Evolutionary conservation across 1,140 invertebrate genomes (phyloP), one percentile per base, ranked within the genome.

Genomic region (Bombyx mandarina): DNA sequence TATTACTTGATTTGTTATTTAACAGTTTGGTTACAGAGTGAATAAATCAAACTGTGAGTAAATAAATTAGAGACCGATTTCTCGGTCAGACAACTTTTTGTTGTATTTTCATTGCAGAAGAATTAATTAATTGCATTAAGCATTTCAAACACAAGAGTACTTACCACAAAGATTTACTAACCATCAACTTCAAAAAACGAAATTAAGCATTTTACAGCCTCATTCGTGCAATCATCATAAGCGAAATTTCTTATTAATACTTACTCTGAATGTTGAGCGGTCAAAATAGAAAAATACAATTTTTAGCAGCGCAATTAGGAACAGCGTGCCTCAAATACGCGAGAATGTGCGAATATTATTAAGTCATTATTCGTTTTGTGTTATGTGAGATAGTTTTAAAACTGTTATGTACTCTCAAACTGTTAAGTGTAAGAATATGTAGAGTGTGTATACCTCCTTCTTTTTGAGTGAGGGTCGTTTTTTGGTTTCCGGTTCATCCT

Each of bases 401-500:
- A 42, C 51, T 35, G 26, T 35, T 35, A 35, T 35, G 26, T 35
- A 42, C 60, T 54, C 54, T 54, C 59, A 66, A 69, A 69, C 57
- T 63, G 62, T 66, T 66, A 69, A 50, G 59, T 62, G 53, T 60
- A 49, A 65, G 55, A 53, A 44, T 42, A n/a, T 62, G 57, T 57
- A 47, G n/a, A 57, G 59, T 54, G 55, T 65, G 52, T 44, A 52
- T 82, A 86, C 82, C 82, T 86, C 79, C 71, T 82, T 82, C 54
- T 84, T 70, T 76, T 84, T 86, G 56, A 83, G 66, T 65, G 82
- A 82, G 44, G 79, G 72, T 46, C 80, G 84, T 72, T 87, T 87
- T 77, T 84, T 87, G 70, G 75, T 55, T 56, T 77, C 74, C 18
- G 73, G 60, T 58, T 79, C 78, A 56, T 79, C 82, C 69, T 82